Percentiles rank a stretch among this genome's conserved stretches.
phyloP scores from a whole-genome alignment of 1,140 invertebrate genomes.

The Danaus melanippus region DNA sequence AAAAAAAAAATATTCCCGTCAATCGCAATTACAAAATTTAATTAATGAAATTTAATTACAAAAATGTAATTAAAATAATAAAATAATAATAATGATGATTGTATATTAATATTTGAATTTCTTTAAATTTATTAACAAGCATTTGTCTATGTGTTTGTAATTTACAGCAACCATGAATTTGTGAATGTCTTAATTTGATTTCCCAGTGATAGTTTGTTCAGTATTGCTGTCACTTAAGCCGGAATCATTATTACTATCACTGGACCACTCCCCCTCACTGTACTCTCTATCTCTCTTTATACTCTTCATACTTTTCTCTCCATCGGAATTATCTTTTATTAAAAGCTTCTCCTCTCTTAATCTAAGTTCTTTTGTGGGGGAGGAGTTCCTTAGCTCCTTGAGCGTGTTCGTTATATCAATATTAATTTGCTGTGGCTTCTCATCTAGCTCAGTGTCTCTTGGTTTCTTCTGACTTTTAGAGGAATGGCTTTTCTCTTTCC shows the following conservation, averaged over 20 bases:
- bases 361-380: constrained; percentile 48
- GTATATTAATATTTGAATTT: no score
- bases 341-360: constrained; percentile 27
- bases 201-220: no score
- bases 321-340: constrained; percentile 23
- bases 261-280: constrained; percentile 64
- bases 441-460: constrained; percentile 24
- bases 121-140: no score
- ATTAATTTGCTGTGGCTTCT: constrained; percentile 28
- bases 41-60: no score
- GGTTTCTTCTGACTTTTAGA: constrained; percentile 43
- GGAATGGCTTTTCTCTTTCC: constrained; percentile 46
- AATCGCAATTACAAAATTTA: no score
- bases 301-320: constrained; percentile 27
- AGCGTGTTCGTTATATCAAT: constrained; percentile 54
- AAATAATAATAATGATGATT: no score
- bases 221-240: constrained; percentile 9
- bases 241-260: constrained; percentile 46
- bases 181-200: no score
- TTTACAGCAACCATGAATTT: no score
- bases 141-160: no score
- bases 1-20: no score
- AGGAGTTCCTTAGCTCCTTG: constrained; percentile 42
- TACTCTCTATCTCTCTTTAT: constrained; percentile 47
- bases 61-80: no score